Evolutionary conservation across 1,140 invertebrate genomes (phyloP), one percentile per base, ranked within the genome.

Genomic region (Cyphomyrmex costatus): DNA sequence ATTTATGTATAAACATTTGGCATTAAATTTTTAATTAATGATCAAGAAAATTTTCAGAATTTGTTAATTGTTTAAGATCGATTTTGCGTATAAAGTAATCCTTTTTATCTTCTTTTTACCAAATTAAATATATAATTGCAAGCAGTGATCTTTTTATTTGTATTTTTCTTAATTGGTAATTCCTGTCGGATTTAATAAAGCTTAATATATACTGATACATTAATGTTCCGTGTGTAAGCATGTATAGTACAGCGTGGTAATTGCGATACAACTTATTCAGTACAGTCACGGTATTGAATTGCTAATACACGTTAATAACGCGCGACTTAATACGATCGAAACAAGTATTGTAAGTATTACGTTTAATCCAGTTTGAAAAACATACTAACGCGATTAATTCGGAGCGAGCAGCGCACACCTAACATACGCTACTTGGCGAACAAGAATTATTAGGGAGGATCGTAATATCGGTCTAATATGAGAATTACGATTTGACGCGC

Each of bases 391-490:
- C 14, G 3, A 85, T 51, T 60, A 24, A 70, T 42, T 24, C 16
- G n/a, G 12, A 21, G 46, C 8, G 60, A 58, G 30, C 10, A 49
- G 51, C 27, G 36, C 10, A 21, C 63, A 36, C 36, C 10, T 65
- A 65, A 49, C 24, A 66, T 36, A 76, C 8, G 51, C 30, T 58
- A n/a, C 63, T 77, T 88, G 83, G 86, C 66, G 83, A 89, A 77
- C 83, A 46, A 74, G 85, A 91, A 84, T 91, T 91, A 85, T 91
- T 85, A 74, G 60, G 63, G 33, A 66, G 53, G 36, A 19, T 42
- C 36, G 63, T 88, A 89, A 88, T 89, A 79, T 71, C 86, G 66
- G 46, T 83, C 90, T 91, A 91, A 91, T 91, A 86, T 63, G 71
- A 86, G 63, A 89, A 88, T 91, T 90, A 91, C 68, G 86, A 88